Conservation (phyloP, 2,113 vertebrate species). For the Carollia perspicillata region DNA sequence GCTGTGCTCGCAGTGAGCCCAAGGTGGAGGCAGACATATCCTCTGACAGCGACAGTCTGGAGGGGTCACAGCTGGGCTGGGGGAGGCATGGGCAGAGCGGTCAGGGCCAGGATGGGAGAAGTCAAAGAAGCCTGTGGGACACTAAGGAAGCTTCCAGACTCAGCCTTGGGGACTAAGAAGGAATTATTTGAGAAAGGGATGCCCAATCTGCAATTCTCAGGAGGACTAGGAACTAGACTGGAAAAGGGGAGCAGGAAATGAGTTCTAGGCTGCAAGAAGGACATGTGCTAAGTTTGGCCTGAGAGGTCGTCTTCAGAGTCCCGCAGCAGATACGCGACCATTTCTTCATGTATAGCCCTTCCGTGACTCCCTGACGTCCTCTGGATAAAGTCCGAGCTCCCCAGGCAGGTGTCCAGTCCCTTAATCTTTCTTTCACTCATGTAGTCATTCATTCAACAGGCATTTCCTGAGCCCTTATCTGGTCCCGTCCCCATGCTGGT, state of each 20-base stretch:
- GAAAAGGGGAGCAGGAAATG: not conserved
- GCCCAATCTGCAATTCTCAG: not conserved
- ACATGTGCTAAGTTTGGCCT: not conserved
- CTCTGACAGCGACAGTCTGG: not conserved
- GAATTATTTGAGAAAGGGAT: not conserved
- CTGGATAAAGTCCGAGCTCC: not conserved
- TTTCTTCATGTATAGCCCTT: not conserved
- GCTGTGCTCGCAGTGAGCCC: not conserved
- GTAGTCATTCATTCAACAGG: not conserved
- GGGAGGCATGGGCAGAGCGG: not conserved
- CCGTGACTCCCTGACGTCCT: accelerated
- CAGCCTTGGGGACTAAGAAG: not conserved
- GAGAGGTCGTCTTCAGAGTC: not conserved
- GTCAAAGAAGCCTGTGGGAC: not conserved
- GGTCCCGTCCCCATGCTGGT: not conserved
- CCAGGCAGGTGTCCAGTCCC: not conserved
- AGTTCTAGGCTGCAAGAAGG: not conserved
- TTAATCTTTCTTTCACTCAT: not conserved
- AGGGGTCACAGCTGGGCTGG: not conserved
- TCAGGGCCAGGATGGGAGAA: not conserved
- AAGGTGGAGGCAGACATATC: not conserved
- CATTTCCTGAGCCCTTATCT: not conserved
- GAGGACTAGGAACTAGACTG: not conserved
- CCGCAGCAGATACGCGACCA: not conserved
- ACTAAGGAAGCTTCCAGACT: not conserved